phyloP scores from a whole-genome alignment of 2,113 vertebrate genomes.

The Gymnocephalus cernua region DNA sequence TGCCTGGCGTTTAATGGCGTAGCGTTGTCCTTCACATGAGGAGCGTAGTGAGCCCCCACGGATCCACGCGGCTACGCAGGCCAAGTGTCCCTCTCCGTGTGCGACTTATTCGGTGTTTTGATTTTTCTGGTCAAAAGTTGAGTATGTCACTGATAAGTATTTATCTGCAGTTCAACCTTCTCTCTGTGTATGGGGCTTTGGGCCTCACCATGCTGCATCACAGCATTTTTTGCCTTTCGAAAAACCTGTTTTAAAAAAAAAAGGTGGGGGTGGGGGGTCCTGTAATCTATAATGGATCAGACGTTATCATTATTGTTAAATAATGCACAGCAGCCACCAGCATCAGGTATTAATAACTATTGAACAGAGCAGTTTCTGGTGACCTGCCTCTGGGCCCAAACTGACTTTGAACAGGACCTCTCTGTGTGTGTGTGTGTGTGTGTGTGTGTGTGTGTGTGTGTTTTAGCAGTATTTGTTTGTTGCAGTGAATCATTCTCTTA shows the following conservation, averaged over 20 bases:
- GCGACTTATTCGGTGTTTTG: background rate
- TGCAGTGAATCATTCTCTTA: too few relatives aligned
- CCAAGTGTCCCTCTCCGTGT: too few relatives aligned
- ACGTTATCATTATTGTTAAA: constrained; percentile 85
- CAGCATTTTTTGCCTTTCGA: constrained; percentile 61
- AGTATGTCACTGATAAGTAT: background rate
- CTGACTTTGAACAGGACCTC: constrained; percentile 55
- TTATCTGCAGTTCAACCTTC: background rate
- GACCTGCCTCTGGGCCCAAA: constrained; percentile 77
- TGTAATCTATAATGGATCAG: constrained; percentile 86
- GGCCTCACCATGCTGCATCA: constrained; percentile 20
- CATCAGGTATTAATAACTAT: constrained; percentile 86
- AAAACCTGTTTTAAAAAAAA: constrained; percentile 72
- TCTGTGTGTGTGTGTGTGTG: constrained; percentile 8
- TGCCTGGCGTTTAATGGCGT: too few relatives aligned
- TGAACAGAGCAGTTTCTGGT: constrained; percentile 75
- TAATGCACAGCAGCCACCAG: constrained; percentile 82
- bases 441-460: too few relatives aligned
- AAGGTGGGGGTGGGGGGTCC: constrained; percentile 11
- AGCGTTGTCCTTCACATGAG: too few relatives aligned
- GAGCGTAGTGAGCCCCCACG: too few relatives aligned
- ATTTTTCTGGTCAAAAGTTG: background rate
- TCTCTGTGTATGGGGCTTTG: background rate
- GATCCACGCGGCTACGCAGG: too few relatives aligned
- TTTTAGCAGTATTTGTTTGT: too few relatives aligned